Base-by-base conservation (phyloP, 2,888 invertebrate genomes). In the Agrotis puta region DNA sequence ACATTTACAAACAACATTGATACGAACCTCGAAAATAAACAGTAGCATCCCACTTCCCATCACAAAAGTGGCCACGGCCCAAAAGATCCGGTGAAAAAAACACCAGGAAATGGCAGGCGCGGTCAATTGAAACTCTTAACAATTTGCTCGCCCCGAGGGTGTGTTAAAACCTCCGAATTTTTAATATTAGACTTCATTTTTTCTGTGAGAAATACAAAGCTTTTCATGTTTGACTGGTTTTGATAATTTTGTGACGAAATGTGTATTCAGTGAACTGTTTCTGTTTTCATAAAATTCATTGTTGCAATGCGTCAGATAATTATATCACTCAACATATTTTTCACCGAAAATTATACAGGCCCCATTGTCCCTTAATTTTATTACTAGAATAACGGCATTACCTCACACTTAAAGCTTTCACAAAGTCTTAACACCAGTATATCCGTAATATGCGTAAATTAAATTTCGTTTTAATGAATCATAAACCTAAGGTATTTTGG, bases 401-500 rank as follows among this genome's bases (percentile, higher is more conserved):
- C 75, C 67, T 65, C 58, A 62, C 24, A 66, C 48, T 59, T 22
- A 68, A 68, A 64, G 63, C 76, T 76, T 79, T 83, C 57, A 69
- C 78, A 77, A 79, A 85, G 79, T 82, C 85, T 84, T 88, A 85
- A 86, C 84, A 87, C 76, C 82, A 73, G 68, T 67, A 83, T 79
- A 72, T 78, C 66, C 70, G 67, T 84, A 84, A 85, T 85, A 84
- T 83, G 85, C 78, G 83, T 82, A 85, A 87, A 87, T 88, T 89
- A 83, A 87, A 90, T 89, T 89, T 87, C 72, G 79, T 83, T 86
- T 86, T 88, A 91, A 91, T 90, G 87, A 89, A 88, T 89, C 88
- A 85, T 91, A 91, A 89, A 89, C 88, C 80, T 72, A 80, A 85
- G 82, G 85, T 89, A 87, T 89, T 89, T 88, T 85, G 84, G 81